Base-by-base conservation (phyloP, 1,140 invertebrate species). In the Cydia fagiglandana region DNA sequence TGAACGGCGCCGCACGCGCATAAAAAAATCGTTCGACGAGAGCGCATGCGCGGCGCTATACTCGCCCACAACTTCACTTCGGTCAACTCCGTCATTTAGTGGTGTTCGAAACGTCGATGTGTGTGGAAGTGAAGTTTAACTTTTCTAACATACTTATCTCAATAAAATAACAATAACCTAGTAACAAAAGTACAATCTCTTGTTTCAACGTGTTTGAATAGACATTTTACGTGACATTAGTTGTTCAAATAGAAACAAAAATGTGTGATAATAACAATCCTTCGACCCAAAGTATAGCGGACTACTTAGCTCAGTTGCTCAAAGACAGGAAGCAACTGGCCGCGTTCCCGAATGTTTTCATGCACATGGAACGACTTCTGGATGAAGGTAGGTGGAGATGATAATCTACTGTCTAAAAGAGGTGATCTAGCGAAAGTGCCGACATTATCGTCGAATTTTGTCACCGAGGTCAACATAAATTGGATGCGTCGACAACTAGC, bases 251-350 rank as follows among this genome's bases (percentile, higher is more conserved):
- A 88, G 83, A 90, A 92, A 85, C 92, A 93, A 94, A 94, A 94
- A 96, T 96, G 95, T 95, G 95, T 94, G 95, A 96, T 94, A 95
- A 94, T 93, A 95, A 92, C 91, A 93, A 92, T 92, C 95, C 96
- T 84, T 97, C 96, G 90, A 98, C 97, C 93, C 97, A 98, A 94
- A 98, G 97, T 94, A 98, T 98, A 95, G 98, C 98, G 94, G 99
- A 99, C 94, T 99, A 99, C 95, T 95, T 99, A 95, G 98, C 99
- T 93, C 99, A 99, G 95, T 96, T 99, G 94, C 96, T 99, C 89
- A 99, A 99, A 96, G 99, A 99, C 95, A 98, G 99, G 95, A 99
- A 99, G 95, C 98, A 99, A 95, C 95, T 99, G 87, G 97, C 98
- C 87, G 98, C 98, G 90, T 99, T 99, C 94, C 99, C 99, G 81